These are phyloP conservation scores for Sarcophaga carnaria DNA, from an alignment of 2,888 invertebrate genomes.

Conservation along the genomic window DNA sequence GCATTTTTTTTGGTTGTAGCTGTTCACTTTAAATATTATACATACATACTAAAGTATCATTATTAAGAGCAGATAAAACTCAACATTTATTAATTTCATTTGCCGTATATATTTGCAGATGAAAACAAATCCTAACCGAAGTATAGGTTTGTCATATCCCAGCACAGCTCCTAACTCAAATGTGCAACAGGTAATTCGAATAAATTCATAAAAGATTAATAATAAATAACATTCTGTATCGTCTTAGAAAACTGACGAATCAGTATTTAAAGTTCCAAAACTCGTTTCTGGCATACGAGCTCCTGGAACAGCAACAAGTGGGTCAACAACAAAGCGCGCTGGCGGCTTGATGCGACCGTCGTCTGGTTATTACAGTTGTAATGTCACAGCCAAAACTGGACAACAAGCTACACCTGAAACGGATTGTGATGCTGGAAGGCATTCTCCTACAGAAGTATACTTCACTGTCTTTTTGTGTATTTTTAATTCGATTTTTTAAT, in stretches of 20 bases:
- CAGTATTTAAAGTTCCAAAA: constrained; percentile 78
- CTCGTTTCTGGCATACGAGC: constrained; percentile 77
- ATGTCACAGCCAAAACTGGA: constrained; percentile 71
- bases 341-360: constrained; percentile 79
- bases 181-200: constrained; percentile 54
- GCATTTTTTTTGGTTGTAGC: too few relatives aligned
- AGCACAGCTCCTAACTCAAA: constrained; percentile 30
- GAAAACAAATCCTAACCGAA: constrained; percentile 53
- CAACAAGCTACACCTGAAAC: constrained; percentile 70
- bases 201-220: neutral
- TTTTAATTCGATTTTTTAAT: constrained; percentile 3
- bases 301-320: constrained; percentile 70
- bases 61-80: neutral
- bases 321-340: constrained; percentile 73
- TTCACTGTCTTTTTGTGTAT: neutral
- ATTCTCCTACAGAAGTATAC: constrained; percentile 77
- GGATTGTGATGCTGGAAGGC: constrained; percentile 77
- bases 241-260: constrained; percentile 74
- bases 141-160: constrained; percentile 43
- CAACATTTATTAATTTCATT: neutral
- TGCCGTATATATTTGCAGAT: constrained; percentile 34
- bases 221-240: neutral
- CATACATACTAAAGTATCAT: too few relatives aligned
- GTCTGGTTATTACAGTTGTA: constrained; percentile 80
- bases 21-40: neutral